A percentile compares a stretch with the other conserved stretches of the same genome.
phyloP scores from a whole-genome alignment of 2,797 vertebrate species.

The Antrozous pallidus region DNA sequence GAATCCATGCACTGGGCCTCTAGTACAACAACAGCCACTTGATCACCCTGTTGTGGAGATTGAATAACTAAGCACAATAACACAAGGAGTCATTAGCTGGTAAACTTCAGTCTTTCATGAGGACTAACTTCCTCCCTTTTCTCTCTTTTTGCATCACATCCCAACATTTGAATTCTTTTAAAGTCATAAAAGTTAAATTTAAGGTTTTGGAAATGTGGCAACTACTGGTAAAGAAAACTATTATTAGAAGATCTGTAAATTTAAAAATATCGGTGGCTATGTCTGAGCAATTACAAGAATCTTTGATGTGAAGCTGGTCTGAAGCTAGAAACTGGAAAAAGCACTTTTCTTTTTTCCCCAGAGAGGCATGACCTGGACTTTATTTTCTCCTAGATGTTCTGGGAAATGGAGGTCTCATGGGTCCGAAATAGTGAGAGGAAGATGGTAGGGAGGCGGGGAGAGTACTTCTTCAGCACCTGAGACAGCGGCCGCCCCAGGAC shows the following conservation, averaged over 20 bases:
- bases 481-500: accelerated
- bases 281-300: not conserved
- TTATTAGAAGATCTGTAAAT: not conserved
- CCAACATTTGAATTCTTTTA: not conserved
- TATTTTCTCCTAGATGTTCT: not conserved
- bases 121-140: not conserved
- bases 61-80: not conserved
- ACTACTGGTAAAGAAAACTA: not conserved
- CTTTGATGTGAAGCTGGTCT: not conserved
- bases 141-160: not conserved
- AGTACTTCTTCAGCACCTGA: not conserved
- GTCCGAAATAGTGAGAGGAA: not conserved
- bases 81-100: not conserved
- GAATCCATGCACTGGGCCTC: no score
- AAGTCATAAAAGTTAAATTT: not conserved
- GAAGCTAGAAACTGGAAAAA: not conserved
- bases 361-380: not conserved
- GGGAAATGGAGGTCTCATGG: not conserved
- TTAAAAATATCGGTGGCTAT: not conserved
- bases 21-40: not conserved
- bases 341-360: not conserved
- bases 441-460: no score
- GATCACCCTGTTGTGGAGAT: not conserved
- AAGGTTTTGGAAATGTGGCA: not conserved
- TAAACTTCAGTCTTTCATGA: not conserved